Percentiles rank a stretch among this genome's conserved stretches.
Conservation (phyloP, 1,140 invertebrate genomes). For the Hormaphis cornu region DNA sequence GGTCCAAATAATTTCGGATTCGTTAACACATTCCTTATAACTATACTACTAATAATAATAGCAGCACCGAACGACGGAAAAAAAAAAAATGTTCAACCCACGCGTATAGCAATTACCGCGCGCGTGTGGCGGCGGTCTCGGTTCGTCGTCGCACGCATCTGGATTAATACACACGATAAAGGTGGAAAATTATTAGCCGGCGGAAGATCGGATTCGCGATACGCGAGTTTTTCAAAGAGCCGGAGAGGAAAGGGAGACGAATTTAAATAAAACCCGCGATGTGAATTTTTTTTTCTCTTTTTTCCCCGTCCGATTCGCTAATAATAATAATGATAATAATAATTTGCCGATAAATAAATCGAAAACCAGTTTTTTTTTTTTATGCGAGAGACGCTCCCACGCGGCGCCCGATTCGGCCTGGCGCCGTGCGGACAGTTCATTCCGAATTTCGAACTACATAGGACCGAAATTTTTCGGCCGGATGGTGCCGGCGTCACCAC, state of each 20-base stretch:
- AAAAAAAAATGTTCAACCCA: constrained; percentile 1
- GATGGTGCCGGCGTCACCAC: not conserved
- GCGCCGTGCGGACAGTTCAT: not conserved
- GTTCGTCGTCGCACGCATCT: not conserved
- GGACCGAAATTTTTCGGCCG: not conserved
- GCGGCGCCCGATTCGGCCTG: not conserved
- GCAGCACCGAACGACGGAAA: not conserved
- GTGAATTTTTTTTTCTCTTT: not conserved
- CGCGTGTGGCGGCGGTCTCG: not conserved
- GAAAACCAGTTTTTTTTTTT: constrained; percentile 8
- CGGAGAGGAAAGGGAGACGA: not conserved
- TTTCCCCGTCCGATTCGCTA: no score
- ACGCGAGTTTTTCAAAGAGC: not conserved
- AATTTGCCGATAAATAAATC: not conserved
- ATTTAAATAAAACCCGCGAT: not conserved
- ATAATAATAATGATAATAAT: constrained; percentile 12
- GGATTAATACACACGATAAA: not conserved
- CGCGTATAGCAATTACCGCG: constrained; percentile 7
- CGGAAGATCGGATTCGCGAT: not conserved
- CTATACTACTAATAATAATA: no score
- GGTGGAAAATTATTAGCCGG: not conserved
- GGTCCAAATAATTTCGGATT: no score
- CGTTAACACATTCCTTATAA: no score
- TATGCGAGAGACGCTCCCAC: not conserved
- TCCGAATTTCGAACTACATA: not conserved